Conservation (phyloP, 2,797 vertebrate species). For the Epinephelus malabaricus region DNA sequence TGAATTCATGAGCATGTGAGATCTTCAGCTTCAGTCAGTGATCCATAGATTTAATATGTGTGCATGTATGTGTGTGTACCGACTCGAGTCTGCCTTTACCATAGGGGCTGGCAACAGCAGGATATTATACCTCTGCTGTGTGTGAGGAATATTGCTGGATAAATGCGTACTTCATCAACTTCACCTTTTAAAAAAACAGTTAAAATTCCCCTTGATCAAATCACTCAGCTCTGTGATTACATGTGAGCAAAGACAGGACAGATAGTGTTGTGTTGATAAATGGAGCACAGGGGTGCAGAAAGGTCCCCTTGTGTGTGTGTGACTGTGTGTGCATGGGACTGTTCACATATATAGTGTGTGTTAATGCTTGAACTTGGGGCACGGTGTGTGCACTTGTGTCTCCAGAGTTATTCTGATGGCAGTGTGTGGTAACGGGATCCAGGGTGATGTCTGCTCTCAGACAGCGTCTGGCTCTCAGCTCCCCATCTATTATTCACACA, state of each 20-base stretch:
- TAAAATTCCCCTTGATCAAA: conserved; percentile 21
- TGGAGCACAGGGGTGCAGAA: conserved; percentile 31
- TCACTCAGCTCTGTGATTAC: conserved; percentile 41
- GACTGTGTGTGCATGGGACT: conserved; percentile 8
- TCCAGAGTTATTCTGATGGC: conserved; percentile 79
- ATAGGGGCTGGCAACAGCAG: background rate
- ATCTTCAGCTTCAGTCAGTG: conserved; percentile 59
- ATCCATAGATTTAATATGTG: conserved; percentile 62
- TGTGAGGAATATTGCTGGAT: conserved; percentile 3
- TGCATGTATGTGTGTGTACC: conserved; percentile 27
- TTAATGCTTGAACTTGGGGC: conserved; percentile 17
- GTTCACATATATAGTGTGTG: conserved; percentile 18
- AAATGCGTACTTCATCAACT: conserved; percentile 1
- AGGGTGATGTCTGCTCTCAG: conserved; percentile 79
- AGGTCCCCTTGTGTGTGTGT: conserved; percentile 44
- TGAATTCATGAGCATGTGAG: conserved; percentile 64
- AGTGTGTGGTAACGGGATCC: conserved; percentile 83
- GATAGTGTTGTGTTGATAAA: conserved; percentile 39
- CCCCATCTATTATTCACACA: conserved; percentile 86
- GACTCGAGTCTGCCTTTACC: conserved; percentile 16
- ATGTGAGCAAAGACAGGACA: conserved; percentile 25
- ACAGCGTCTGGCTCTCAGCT: conserved; percentile 78
- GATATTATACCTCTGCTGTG: conserved; percentile 7
- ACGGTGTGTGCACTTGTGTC: conserved; percentile 41
- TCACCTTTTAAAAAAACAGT: conserved; percentile 34